A percentile compares a stretch with the other conserved stretches of the same genome.
phyloP scores from a whole-genome alignment of 2,888 invertebrate species.

The Limnephilus auricula region DNA sequence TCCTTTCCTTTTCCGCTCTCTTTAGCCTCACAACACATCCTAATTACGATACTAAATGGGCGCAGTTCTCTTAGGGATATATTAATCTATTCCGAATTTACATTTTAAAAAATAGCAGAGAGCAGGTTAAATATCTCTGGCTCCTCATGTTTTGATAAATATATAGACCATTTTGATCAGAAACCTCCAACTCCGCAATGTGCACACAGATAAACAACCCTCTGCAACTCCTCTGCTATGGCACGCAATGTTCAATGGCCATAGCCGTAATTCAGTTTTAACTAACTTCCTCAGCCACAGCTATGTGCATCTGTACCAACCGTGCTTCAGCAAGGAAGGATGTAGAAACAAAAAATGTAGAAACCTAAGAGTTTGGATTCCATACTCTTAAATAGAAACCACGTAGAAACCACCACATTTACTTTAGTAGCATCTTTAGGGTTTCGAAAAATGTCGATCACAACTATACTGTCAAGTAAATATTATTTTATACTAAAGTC shows the following conservation, averaged over 20 bases:
- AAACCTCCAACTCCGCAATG: background rate
- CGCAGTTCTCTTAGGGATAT: no score
- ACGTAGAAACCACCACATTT: background rate
- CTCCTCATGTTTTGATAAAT: background rate
- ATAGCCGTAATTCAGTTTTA: background rate
- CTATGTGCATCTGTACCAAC: no score
- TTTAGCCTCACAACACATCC: no score
- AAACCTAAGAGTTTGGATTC: no score
- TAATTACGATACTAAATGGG: no score
- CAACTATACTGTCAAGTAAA: background rate
- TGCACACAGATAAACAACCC: background rate
- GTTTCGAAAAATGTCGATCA: background rate
- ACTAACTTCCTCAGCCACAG: no score
- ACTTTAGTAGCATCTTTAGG: background rate
- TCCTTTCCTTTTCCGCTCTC: no score
- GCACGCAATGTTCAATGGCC: background rate
- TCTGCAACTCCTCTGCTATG: no score
- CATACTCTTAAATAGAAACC: background rate
- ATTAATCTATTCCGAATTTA: no score
- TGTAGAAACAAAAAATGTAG: no score
- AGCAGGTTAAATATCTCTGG: no score
- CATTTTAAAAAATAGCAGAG: background rate
- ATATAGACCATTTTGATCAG: background rate
- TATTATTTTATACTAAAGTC: background rate
- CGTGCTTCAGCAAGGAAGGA: no score